phyloP scores from a whole-genome alignment of 2,888 invertebrate species.

The Agelastica alni region DNA sequence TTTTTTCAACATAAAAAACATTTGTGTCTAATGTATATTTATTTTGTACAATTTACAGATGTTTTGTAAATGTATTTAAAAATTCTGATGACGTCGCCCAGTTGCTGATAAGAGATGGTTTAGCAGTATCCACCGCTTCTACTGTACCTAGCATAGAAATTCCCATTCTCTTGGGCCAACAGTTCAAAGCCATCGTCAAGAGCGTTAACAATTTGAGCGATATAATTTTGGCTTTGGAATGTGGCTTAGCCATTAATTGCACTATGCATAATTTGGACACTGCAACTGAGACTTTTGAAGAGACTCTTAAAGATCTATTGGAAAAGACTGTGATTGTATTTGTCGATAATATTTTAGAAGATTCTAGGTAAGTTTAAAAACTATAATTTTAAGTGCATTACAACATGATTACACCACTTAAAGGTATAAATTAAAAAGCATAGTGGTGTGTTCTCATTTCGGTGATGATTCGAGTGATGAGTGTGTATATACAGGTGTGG shows the following conservation, averaged over 20 bases:
- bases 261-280: conserved; percentile 58
- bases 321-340: conserved; percentile 57
- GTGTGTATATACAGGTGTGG: too few species aligned
- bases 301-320: conserved; percentile 61
- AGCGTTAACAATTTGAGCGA: conserved; percentile 54
- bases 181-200: conserved; percentile 54
- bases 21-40: neutral
- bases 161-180: conserved; percentile 56
- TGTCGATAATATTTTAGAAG: conserved; percentile 56
- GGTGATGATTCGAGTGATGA: too few species aligned
- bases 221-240: conserved; percentile 57
- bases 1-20: neutral
- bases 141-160: conserved; percentile 48
- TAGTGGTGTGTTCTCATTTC: too few species aligned
- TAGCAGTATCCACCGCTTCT: conserved; percentile 36
- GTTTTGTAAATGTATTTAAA: conserved; percentile 43
- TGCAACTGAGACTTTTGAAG: conserved; percentile 56
- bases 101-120: conserved; percentile 42
- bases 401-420: too few species aligned
- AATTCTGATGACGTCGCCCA: conserved; percentile 41
- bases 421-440: too few species aligned
- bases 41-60: conserved; percentile 36
- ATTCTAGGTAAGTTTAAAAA: conserved; percentile 53
- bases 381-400: too few species aligned
- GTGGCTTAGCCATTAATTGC: conserved; percentile 58